Evolutionary conservation across 2,113 vertebrate species (phyloP).

Genomic region (Neogale vison): DNA sequence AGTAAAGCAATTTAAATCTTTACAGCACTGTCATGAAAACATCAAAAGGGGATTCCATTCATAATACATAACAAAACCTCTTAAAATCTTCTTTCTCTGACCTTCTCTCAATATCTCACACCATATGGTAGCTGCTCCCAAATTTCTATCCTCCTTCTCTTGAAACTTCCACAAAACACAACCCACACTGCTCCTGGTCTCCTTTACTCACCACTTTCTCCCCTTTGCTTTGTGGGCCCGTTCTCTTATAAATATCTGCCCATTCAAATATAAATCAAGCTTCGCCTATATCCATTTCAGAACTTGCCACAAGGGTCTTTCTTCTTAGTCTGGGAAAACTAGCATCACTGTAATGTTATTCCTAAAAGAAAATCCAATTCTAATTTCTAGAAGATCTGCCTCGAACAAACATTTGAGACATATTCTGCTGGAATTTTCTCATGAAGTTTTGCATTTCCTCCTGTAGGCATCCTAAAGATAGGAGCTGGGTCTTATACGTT

Average conservation of each 20-base stretch:
- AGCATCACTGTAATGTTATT: neutral
- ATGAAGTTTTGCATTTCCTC: neutral
- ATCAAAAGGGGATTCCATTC: slow-evolving; percentile 47
- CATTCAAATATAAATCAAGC: neutral
- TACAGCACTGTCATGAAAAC: slow-evolving; percentile 2
- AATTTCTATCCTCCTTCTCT: neutral
- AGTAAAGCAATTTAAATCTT: slow-evolving; percentile 57
- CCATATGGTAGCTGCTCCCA: neutral
- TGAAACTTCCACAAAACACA: neutral
- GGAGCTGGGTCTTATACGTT: neutral
- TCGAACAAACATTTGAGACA: neutral
- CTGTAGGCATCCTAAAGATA: neutral
- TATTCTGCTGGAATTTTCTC: neutral
- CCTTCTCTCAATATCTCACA: neutral
- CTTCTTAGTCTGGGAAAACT: neutral
- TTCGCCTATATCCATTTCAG: neutral
- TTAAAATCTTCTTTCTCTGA: neutral
- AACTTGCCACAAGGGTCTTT: neutral
- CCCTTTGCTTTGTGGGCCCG: neutral
- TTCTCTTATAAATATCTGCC: neutral
- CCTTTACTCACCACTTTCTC: neutral
- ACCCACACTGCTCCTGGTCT: neutral
- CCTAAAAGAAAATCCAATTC: slow-evolving; percentile 23
- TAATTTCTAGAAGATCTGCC: neutral
- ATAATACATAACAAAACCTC: slow-evolving; percentile 40